These are phyloP conservation scores for Holotrichia oblita DNA, from an alignment of 1,140 invertebrate species.

Conservation along the genomic window DNA sequence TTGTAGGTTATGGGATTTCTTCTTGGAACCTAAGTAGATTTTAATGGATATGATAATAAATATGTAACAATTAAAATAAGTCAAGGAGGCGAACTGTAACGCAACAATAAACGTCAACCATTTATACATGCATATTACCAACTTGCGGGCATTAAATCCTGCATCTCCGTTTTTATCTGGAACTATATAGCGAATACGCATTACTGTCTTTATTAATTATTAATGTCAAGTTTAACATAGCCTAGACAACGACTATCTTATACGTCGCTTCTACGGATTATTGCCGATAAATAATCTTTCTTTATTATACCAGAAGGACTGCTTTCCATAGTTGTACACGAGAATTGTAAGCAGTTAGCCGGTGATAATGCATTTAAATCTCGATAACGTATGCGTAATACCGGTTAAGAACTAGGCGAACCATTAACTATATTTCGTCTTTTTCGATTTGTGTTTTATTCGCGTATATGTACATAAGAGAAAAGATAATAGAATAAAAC, in stretches of 20 bases:
- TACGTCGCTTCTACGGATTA: neutral
- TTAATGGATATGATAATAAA: neutral
- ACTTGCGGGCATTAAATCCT: neutral
- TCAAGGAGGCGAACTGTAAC: too few species aligned
- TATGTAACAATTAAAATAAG: too few species aligned
- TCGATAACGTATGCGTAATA: constrained; percentile 1
- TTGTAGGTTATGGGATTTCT: neutral
- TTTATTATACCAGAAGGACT: neutral
- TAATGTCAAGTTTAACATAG: constrained; percentile 17
- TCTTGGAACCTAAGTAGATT: neutral
- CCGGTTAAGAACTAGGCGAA: neutral
- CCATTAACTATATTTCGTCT: neutral
- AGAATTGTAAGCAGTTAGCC: neutral
- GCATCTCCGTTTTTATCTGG: neutral
- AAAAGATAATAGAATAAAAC: too few species aligned
- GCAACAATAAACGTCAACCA: neutral
- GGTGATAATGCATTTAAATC: constrained; percentile 2
- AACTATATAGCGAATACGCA: neutral
- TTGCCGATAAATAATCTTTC: constrained; percentile 20
- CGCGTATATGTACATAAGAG: too few species aligned
- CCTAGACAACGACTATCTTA: neutral
- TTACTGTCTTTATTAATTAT: constrained; percentile 14
- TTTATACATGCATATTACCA: neutral
- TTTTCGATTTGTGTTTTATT: too few species aligned
- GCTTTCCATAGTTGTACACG: neutral